phyloP scores from a whole-genome alignment of 2,888 invertebrate species.

The Lasioglossum villosulum region DNA sequence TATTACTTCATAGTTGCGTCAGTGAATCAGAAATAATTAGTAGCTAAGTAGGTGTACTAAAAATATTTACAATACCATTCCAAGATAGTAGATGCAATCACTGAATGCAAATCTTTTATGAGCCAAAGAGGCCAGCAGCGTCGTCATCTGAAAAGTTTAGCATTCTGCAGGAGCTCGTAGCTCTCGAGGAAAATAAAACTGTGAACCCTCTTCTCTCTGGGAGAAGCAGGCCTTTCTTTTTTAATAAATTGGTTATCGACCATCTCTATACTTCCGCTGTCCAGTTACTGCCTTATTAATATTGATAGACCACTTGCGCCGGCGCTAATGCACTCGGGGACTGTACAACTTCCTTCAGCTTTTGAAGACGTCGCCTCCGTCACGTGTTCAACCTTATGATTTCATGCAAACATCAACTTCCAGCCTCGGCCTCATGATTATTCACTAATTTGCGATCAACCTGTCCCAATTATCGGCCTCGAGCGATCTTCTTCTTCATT shows the following conservation, averaged over 20 bases:
- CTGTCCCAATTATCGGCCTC: constrained; percentile 44
- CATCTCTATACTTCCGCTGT: constrained; percentile 55
- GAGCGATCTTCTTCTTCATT: background rate
- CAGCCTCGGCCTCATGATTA: constrained; percentile 62
- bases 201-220: background rate
- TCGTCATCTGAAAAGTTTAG: constrained; percentile 18
- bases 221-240: constrained; percentile 4
- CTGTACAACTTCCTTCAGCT: constrained; percentile 44
- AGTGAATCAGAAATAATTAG: background rate
- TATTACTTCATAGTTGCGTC: background rate
- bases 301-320: constrained; percentile 74
- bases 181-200: constrained; percentile 23
- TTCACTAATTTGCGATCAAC: constrained; percentile 59
- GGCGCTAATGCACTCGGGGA: constrained; percentile 73
- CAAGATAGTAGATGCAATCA: constrained; percentile 13
- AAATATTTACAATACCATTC: constrained; percentile 19
- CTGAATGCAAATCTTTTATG: constrained; percentile 39
- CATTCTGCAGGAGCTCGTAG: constrained; percentile 13
- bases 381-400: constrained; percentile 59
- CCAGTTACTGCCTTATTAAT: constrained; percentile 75
- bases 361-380: constrained; percentile 46
- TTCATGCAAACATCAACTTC: constrained; percentile 48
- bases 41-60: background rate
- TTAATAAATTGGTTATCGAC: constrained; percentile 59
- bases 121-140: background rate